phyloP scores from a whole-genome alignment of 2,797 vertebrate species.

The Erethizon dorsatum region DNA sequence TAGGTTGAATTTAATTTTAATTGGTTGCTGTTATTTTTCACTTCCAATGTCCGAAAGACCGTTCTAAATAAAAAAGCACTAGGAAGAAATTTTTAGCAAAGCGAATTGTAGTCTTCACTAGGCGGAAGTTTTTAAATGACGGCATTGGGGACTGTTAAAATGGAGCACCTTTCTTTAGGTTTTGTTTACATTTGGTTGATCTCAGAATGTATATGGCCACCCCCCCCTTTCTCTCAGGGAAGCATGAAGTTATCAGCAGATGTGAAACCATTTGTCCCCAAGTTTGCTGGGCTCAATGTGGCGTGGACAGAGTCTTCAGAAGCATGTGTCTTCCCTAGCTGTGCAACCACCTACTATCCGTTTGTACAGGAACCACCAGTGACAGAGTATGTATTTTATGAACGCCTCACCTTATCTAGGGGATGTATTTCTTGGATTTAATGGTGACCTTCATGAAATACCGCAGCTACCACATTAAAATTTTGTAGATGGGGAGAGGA shows the following conservation, averaged over 20 bases:
- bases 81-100: neutral
- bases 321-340: conserved; percentile 85
- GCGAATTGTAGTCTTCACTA: neutral
- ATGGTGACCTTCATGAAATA: neutral
- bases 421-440: conserved; percentile 42
- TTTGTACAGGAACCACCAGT: conserved; percentile 86
- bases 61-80: neutral
- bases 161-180: neutral
- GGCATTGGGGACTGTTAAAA: neutral
- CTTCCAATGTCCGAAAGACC: neutral
- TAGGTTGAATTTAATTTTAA: neutral
- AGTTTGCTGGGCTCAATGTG: conserved; percentile 85
- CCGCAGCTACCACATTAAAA: neutral
- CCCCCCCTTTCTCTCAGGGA: conserved; percentile 86
- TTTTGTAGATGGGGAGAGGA: neutral
- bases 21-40: neutral
- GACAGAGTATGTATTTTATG: conserved; percentile 90
- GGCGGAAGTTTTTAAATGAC: neutral
- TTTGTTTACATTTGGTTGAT: conserved; percentile 60
- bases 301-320: conserved; percentile 88
- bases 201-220: conserved; percentile 77
- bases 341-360: conserved; percentile 88
- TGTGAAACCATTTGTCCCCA: conserved; percentile 90
- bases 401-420: conserved; percentile 59
- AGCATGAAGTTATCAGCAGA: conserved; percentile 90